Evolutionary conservation across 2,797 vertebrate species (phyloP), one percentile per base, ranked within the genome.

Genomic region (Acanthurus lineatus): DNA sequence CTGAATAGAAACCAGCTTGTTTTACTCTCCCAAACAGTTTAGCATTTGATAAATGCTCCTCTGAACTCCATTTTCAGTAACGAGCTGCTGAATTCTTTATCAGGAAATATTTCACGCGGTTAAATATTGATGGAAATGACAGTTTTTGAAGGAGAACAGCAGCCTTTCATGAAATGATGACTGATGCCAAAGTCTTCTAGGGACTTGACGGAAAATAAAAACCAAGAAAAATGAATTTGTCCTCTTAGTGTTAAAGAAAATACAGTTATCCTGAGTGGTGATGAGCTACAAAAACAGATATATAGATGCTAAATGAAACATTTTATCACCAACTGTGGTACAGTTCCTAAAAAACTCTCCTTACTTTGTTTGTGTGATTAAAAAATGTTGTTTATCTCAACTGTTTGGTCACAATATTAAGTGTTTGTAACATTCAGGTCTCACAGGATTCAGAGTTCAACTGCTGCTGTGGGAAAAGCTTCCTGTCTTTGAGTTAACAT

Each of bases 1-100:
- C 25, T 25, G 25, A 25, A 25, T 25, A 25, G 25, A 25, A 25
- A 25, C 25, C 25, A 25, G 25, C 25, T 25, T 25, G 35, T 74
- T 62, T 44, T 19, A 45, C 22, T 47, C 15, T 69, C 10, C 32
- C 5, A 19, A 40, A 51, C 47, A 49, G 9, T 42, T 14, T 42
- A 59, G 60, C 45, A 48, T 62, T 44, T 63, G 65, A 68, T 49
- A 20, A 77, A 9, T 10, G 49, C 22, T 53, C 42, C 48, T 57
- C 57, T 69, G 22, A 71, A 80, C 63, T 76, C 62, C 62, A 77
- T 88, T 87, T 84, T 69, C 61, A 69, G 69, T 82, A 80, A 86
- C 60, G 57, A 86, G 66, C 61, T 77, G 49, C 60, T 69, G 51
- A 76, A 76, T 71, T 61, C 16, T 81, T 79, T 71, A 58, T 79